These are phyloP conservation scores for Chloroceryle inda DNA, from an alignment of 2,797 vertebrate genomes.

Conservation along the genomic window DNA sequence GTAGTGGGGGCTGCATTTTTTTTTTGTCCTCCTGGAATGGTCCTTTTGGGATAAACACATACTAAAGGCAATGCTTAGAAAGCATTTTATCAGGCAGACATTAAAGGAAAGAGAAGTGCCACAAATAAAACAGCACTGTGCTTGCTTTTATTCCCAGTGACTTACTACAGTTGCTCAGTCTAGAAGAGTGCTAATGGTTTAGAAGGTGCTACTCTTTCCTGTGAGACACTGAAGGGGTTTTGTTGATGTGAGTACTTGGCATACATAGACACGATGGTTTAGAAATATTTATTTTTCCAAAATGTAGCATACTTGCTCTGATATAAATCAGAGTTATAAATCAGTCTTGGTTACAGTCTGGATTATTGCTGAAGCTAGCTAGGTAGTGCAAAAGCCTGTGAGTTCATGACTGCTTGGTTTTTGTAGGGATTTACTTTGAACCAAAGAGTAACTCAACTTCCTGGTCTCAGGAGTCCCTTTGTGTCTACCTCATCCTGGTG, in stretches of 20 bases:
- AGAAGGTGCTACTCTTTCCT: conserved; percentile 32
- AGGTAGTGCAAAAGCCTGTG: not conserved
- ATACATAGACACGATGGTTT: not conserved
- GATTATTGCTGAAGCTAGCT: not conserved
- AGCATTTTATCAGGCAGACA: conserved; percentile 73
- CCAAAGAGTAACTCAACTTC: not conserved
- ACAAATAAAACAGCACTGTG: conserved; percentile 44
- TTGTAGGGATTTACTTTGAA: not conserved
- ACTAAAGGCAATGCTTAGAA: conserved; percentile 65
- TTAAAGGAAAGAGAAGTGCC: conserved; percentile 69
- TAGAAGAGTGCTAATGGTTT: conserved; percentile 55
- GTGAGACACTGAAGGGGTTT: conserved; percentile 1
- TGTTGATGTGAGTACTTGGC: not conserved
- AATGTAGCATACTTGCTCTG: not conserved
- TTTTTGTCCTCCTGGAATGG: conserved; percentile 70
- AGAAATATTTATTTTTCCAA: not conserved
- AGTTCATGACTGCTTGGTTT: not conserved
- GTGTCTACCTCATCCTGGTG: not conserved
- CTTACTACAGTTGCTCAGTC: not conserved
- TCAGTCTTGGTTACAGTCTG: not conserved
- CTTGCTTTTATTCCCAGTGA: conserved; percentile 54
- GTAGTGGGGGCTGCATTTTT: conserved; percentile 68
- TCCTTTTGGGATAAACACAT: conserved; percentile 76
- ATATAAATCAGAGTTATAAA: not conserved
- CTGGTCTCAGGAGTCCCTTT: not conserved